These are phyloP conservation scores for Bombus soroeensis DNA, from an alignment of 1,140 invertebrate genomes.

Conservation along the genomic window DNA sequence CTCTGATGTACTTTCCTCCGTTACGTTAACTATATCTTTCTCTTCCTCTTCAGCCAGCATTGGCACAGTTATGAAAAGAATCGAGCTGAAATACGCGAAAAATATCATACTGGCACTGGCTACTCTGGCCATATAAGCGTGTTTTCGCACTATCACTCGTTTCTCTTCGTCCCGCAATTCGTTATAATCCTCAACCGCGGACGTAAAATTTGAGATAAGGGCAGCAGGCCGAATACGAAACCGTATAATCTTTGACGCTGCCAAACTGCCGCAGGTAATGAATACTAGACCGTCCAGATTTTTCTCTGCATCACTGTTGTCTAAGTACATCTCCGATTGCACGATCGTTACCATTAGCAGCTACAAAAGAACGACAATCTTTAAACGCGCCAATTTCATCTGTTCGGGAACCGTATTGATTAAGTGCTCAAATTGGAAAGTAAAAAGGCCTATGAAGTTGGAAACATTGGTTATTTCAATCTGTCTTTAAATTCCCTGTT, in stretches of 20 bases:
- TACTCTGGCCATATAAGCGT: slow-evolving; percentile 31
- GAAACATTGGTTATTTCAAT: too few species aligned
- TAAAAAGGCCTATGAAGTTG: too few species aligned
- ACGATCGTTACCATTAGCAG: not conserved
- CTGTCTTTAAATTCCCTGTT: too few species aligned
- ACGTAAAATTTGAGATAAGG: slow-evolving; percentile 36
- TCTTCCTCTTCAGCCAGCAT: not conserved
- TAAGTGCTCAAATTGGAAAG: too few species aligned
- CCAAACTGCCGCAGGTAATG: slow-evolving; percentile 19
- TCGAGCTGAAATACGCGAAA: slow-evolving; percentile 24
- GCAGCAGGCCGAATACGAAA: slow-evolving; percentile 21
- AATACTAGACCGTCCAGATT: slow-evolving; percentile 38
- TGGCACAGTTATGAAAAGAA: slow-evolving; percentile 7
- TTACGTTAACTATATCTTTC: not conserved
- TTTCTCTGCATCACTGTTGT: slow-evolving; percentile 16
- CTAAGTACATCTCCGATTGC: slow-evolving; percentile 25
- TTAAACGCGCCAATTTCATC: too few species aligned
- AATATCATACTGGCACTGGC: slow-evolving; percentile 15
- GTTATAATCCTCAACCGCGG: slow-evolving; percentile 40
- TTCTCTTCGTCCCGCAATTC: slow-evolving; percentile 6
- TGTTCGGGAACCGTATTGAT: too few species aligned
- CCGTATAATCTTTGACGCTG: slow-evolving; percentile 16
- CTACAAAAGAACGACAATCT: not conserved
- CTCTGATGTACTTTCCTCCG: not conserved
- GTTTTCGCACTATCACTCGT: slow-evolving; percentile 16